Conservation (phyloP, 64 coral and sea anemone genomes). For the Porites lutea region DNA sequence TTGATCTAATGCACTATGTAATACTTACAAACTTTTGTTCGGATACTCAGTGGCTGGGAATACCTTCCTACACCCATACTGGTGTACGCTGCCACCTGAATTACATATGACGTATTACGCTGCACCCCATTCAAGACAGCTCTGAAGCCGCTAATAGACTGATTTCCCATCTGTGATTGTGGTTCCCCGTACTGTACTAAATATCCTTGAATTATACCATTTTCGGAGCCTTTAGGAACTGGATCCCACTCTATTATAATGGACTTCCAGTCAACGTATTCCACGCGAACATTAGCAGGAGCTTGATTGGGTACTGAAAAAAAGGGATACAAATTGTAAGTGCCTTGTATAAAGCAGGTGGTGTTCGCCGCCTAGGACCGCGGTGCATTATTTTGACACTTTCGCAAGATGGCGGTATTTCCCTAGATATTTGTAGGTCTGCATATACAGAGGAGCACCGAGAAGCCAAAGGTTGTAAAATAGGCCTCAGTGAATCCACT, state of each 20-base stretch:
- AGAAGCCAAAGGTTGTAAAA: no score
- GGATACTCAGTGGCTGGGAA: not conserved
- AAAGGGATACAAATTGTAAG: not conserved
- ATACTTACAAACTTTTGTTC: slow-evolving; percentile 23
- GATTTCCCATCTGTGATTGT: not conserved
- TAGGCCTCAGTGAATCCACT: no score
- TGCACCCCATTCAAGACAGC: not conserved
- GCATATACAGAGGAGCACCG: no score
- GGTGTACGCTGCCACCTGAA: slow-evolving; percentile 21
- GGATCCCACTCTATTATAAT: slow-evolving; percentile 14
- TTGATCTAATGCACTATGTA: no score
- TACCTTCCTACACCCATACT: not conserved
- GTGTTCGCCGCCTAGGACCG: no score
- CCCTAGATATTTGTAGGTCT: no score
- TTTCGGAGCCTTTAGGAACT: not conserved
- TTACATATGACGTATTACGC: not conserved
- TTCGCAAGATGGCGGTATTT: no score
- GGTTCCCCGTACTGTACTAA: not conserved
- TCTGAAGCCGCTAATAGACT: not conserved
- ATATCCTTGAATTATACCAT: slow-evolving; percentile 2
- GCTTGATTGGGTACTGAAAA: slow-evolving; percentile 4
- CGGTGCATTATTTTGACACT: no score
- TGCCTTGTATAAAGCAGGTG: no score
- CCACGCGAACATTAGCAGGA: not conserved
- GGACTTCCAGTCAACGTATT: not conserved